Evolutionary conservation across 2,797 vertebrate species (phyloP), one percentile per base, ranked within the genome.

Genomic region (Catamblyrhynchus diadema): DNA sequence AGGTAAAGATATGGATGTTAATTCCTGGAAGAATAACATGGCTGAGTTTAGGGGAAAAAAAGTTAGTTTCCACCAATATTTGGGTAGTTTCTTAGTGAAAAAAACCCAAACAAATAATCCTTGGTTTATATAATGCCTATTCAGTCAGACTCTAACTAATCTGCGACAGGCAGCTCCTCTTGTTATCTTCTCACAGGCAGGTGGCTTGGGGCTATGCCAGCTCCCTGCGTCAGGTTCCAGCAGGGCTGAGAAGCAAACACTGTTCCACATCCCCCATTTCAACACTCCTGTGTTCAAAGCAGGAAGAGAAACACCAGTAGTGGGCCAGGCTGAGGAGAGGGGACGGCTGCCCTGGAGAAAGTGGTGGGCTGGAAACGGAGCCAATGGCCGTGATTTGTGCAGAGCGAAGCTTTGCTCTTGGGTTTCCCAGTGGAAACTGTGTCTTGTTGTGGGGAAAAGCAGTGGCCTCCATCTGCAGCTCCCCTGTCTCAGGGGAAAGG

Each of bases 101-200:
- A 62, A 64, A 54, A 42, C 5, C 1, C 10, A 19, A 23, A 7
- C 24, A 69, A 89, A 60, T 33, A 86, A 78, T 54, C 32, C 35
- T 78, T 44, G 30, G 61, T 83, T 81, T 85, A 62, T 61, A 42
- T 50, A 95, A 88, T 69, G 65, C 67, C 71, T 93, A 3, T 66
- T 91, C 86, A 86, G 77, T 51, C 73, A 95, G 81, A 66, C 57
- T 78, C 88, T 50, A 78, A 73, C 70, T 88, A 95, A 94, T 88
- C 70, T 86, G 81, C 0, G 4, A 28, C 90, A 84, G 54, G 59
- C 95, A 93, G 83, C 33, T 95, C 35, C 44, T 86, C 62, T 32
- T 60, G 61, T 84, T 96, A 94, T 95, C 95, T 91, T 75, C 91
- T 81, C 62, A 27, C 57, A 74, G 61, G 65, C 87, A 86, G 94